Evolutionary conservation across 2,888 invertebrate genomes (phyloP).

Genomic region (Papilio protenor): DNA sequence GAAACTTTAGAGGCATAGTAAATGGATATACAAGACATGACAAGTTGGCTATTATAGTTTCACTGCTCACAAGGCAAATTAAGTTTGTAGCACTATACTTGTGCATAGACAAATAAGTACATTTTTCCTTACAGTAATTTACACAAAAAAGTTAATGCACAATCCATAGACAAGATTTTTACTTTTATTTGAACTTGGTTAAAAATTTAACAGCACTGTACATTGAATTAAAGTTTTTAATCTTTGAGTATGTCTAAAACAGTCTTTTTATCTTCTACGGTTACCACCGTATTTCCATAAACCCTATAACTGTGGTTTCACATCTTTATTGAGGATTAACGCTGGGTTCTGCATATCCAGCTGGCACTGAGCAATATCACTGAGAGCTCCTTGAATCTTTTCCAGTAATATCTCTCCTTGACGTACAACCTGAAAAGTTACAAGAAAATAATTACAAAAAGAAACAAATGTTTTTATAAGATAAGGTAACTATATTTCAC

Average conservation of each 20-base stretch:
- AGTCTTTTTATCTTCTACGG: slow-evolving; percentile 47
- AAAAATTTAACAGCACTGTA: not conserved
- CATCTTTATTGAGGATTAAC: slow-evolving; percentile 75
- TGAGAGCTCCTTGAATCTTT: slow-evolving; percentile 94
- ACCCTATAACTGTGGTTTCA: slow-evolving; percentile 75
- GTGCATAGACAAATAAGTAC: not conserved
- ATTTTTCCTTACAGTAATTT: not conserved
- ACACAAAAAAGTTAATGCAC: not conserved
- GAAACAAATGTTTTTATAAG: not conserved
- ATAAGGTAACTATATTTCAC: no score
- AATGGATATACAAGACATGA: no score
- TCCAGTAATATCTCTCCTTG: slow-evolving; percentile 94
- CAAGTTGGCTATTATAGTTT: not conserved
- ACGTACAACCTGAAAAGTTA: slow-evolving; percentile 86
- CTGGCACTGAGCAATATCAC: slow-evolving; percentile 96
- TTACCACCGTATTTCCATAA: slow-evolving; percentile 51
- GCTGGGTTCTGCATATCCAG: slow-evolving; percentile 92
- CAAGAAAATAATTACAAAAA: not conserved
- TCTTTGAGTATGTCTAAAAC: slow-evolving; percentile 12
- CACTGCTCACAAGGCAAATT: not conserved
- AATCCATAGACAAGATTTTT: not conserved
- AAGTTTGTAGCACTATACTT: not conserved
- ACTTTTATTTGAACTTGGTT: slow-evolving; percentile 3
- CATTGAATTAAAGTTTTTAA: not conserved
- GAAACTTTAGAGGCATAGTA: not conserved